Conservation (phyloP, 2,888 invertebrate species). For the Tachina fera region DNA sequence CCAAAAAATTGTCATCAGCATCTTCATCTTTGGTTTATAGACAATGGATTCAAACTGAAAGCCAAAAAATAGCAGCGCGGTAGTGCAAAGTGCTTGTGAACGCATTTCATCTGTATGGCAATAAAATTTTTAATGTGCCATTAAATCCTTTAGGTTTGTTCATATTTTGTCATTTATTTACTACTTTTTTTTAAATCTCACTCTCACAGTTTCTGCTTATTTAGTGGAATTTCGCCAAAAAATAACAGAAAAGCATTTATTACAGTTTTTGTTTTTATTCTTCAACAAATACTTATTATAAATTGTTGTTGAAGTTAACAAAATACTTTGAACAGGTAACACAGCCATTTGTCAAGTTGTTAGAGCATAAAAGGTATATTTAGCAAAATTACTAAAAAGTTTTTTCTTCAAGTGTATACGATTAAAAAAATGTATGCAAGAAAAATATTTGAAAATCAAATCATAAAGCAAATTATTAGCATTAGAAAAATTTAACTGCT, state of each 20-base stretch:
- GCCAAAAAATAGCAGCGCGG: constrained; percentile 24
- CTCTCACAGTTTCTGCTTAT: constrained; percentile 48
- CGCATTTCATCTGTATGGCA: constrained; percentile 72
- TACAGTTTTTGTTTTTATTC: background rate
- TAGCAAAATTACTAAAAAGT: constrained; percentile 18
- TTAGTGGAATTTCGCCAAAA: constrained; percentile 69
- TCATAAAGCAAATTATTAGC: background rate
- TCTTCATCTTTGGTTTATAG: constrained; percentile 66
- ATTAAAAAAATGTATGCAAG: background rate
- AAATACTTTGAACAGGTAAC: constrained; percentile 46
- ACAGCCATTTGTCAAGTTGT: constrained; percentile 52
- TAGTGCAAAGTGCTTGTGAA: constrained; percentile 43
- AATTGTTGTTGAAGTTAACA: constrained; percentile 57
- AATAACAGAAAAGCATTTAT: constrained; percentile 52
- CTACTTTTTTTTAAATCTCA: constrained; percentile 35
- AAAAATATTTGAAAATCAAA: background rate
- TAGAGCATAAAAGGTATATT: constrained; percentile 26
- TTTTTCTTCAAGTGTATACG: constrained; percentile 18
- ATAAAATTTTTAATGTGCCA: constrained; percentile 83
- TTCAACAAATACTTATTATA: constrained; percentile 53
- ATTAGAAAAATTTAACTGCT: too few relatives aligned
- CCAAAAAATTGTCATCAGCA: constrained; percentile 62
- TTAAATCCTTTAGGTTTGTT: constrained; percentile 79
- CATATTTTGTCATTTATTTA: constrained; percentile 66
- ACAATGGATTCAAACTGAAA: constrained; percentile 67